Conservation (phyloP, 2,888 invertebrate genomes). For the Stenurella melanura region DNA sequence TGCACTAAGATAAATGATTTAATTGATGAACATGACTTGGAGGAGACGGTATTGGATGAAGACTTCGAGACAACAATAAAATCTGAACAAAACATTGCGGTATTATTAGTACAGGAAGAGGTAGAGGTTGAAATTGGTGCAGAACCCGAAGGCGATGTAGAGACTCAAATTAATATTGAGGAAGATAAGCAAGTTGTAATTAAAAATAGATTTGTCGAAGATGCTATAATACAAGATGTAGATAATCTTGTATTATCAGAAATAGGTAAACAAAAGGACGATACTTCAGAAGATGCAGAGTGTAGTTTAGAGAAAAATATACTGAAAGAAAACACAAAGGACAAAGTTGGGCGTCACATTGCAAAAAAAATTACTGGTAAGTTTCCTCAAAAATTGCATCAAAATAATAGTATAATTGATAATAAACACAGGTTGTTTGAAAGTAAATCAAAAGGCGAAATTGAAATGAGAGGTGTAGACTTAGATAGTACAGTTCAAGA, state of each 20-base stretch:
- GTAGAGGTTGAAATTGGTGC: not conserved
- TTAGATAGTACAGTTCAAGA: not conserved
- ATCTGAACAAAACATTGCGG: not conserved
- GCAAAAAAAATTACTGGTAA: slow-evolving; percentile 11
- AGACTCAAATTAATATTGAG: not conserved
- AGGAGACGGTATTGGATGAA: not conserved
- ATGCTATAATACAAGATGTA: not conserved
- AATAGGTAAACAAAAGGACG: not conserved
- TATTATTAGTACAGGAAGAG: not conserved
- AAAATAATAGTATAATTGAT: not conserved
- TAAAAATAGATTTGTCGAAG: not conserved
- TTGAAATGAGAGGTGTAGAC: not conserved
- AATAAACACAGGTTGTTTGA: not conserved
- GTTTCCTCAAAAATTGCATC: slow-evolving; percentile 9
- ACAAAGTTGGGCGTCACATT: slow-evolving; percentile 13
- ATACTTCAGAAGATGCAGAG: not conserved
- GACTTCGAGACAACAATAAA: not conserved
- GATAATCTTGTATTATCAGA: not conserved
- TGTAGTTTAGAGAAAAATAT: not conserved
- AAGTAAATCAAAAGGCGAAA: not conserved
- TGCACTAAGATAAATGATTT: not conserved
- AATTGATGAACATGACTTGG: not conserved
- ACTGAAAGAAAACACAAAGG: not conserved
- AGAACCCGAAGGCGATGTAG: not conserved
- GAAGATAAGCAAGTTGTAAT: not conserved